Conservation (phyloP, 1,140 invertebrate genomes). For the Globodera rostochiensis region DNA sequence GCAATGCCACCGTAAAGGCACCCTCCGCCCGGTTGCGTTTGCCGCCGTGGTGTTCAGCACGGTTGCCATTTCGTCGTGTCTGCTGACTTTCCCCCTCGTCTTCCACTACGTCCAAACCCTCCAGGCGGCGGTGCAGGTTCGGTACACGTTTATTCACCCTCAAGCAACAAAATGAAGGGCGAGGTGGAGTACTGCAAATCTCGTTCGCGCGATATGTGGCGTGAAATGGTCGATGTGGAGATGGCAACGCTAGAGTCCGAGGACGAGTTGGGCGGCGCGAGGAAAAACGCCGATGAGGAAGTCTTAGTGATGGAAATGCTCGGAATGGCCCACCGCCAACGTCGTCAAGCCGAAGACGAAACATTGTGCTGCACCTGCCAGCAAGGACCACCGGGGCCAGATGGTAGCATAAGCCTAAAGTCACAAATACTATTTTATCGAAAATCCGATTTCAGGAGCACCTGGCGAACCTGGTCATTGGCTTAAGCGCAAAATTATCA, state of each 20-base stretch:
- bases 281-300: conserved; percentile 6
- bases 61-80: conserved; percentile 64
- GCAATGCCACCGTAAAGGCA: conserved; percentile 34
- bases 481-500: background rate
- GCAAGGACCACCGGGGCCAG: conserved; percentile 63
- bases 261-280: background rate
- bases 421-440: background rate
- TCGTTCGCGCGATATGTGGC: conserved; percentile 63
- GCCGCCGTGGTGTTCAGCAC: conserved; percentile 64
- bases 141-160: background rate
- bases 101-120: conserved; percentile 65
- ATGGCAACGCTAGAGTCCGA: conserved; percentile 37
- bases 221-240: conserved; percentile 63
- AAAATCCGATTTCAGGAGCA: conserved; percentile 8
- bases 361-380: conserved; percentile 63
- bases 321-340: conserved; percentile 37
- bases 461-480: conserved; percentile 50
- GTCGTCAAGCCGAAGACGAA: conserved; percentile 52
- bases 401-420: conserved; percentile 21
- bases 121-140: conserved; percentile 61
- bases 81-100: conserved; percentile 63
- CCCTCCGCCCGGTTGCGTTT: conserved; percentile 59
- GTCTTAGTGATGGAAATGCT: conserved; percentile 16
- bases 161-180: conserved; percentile 34
- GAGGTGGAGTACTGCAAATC: conserved; percentile 65